Evolutionary conservation across 2,113 vertebrate genomes (phyloP), one percentile per base, ranked within the genome.

Genomic region (Rhinoderma darwinii): DNA sequence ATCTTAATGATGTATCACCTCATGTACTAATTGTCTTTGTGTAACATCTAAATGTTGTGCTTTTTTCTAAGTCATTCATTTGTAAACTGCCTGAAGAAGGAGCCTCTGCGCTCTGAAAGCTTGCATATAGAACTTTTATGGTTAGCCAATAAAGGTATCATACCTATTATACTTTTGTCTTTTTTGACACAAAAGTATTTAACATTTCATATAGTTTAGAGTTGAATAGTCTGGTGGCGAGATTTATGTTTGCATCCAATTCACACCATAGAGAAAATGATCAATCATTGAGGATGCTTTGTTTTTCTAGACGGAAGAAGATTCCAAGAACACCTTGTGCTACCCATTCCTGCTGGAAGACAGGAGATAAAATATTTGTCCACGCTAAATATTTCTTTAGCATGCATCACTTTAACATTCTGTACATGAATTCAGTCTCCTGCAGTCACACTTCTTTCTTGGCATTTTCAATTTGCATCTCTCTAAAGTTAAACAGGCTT

Each of bases 361-460:
- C 84, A 79, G 74, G 84, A 86, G 84, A 81, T 86, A 86, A 80
- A 86, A 80, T 86, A 86, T 86, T 86, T 81, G 84, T 70, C 47
- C 76, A 82, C 37, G 35, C 63, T 61, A 81, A 81, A 86, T 86
- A 86, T 86, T 81, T 54, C 83, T 84, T 84, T 51, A 75, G 83
- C 51, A 22, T 54, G 37, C 72, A 84, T 84, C 83, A 84, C 70
- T 43, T 84, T 84, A 84, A 75, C 54, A 84, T 84, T 84, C 83
- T 61, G 72, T 39, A 32, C 83, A 84, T 75, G 83, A 75, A 84
- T 75, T 43, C 72, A 44, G 50, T 84, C 66, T 54, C 47, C 66
- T 84, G 51, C 70, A 84, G 72, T 61, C 50, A 59, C 51, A 30
- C 47, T 27, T 84, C 70, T 74, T 84, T 75, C 68, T 50, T 84